Evolutionary conservation across 2,888 invertebrate genomes (phyloP).

Genomic region (Hermodice carunculata): DNA sequence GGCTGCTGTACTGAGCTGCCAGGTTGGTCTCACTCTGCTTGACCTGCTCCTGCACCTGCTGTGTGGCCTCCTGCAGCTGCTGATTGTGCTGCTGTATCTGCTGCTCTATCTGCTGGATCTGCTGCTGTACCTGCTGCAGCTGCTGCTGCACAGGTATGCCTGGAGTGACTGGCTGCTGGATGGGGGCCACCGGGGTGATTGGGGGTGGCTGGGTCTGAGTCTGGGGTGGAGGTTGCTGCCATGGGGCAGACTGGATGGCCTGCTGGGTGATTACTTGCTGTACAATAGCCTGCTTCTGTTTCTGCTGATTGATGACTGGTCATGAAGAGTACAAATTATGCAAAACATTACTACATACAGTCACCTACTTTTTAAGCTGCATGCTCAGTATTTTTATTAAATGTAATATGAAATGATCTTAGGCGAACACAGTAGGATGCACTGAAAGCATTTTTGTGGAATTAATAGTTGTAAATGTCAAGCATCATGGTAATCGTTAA

Average conservation of each 20-base stretch:
- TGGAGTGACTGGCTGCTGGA: not conserved
- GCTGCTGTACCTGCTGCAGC: constrained; percentile 82
- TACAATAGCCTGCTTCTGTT: constrained; percentile 59
- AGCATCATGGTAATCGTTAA: too few relatives aligned
- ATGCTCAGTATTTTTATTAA: too few relatives aligned
- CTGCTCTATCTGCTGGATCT: constrained; percentile 74
- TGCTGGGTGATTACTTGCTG: constrained; percentile 60
- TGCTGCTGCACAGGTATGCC: constrained; percentile 14
- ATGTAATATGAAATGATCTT: too few relatives aligned
- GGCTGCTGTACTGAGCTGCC: constrained; percentile 92
- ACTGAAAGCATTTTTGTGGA: too few relatives aligned
- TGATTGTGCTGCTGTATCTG: constrained; percentile 54
- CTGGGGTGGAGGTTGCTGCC: constrained; percentile 37
- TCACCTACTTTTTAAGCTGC: too few relatives aligned
- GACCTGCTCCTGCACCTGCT: constrained; percentile 78
- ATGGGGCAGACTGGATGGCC: constrained; percentile 49
- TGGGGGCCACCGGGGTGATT: not conserved
- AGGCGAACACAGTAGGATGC: too few relatives aligned
- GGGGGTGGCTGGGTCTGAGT: not conserved
- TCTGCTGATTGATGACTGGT: constrained; percentile 58
- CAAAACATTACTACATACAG: too few relatives aligned
- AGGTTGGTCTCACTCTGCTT: constrained; percentile 96
- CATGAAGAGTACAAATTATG: constrained; percentile 5
- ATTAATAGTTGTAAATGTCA: too few relatives aligned
- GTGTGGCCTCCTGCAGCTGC: constrained; percentile 31